These are phyloP conservation scores for Ctenoplectra terminalis DNA, from an alignment of 1,140 invertebrate species.

Conservation along the genomic window DNA sequence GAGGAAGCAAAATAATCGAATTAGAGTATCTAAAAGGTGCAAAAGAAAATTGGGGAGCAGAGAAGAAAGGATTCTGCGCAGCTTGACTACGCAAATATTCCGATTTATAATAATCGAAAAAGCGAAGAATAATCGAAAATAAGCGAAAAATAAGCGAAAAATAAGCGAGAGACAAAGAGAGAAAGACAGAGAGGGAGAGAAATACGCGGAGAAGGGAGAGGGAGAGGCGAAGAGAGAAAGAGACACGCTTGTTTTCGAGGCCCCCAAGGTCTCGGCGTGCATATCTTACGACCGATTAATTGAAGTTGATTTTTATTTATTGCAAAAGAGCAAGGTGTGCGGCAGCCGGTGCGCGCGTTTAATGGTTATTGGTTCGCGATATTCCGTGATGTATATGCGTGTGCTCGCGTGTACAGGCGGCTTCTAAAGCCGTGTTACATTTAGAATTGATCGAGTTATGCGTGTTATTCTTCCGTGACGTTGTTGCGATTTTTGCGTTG, in stretches of 20 bases:
- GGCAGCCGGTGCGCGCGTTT: conserved; percentile 63
- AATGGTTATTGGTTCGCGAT: conserved; percentile 80
- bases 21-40: background rate
- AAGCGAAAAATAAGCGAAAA: background rate
- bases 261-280: conserved; percentile 70
- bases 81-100: background rate
- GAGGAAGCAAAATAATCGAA: background rate
- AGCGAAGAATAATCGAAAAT: conserved; percentile 37
- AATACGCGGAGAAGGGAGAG: background rate
- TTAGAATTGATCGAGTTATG: no score
- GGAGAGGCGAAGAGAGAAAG: conserved; percentile 24
- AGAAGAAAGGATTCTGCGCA: background rate
- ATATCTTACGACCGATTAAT: conserved; percentile 76
- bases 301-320: conserved; percentile 77
- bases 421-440: no score
- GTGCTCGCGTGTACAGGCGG: background rate
- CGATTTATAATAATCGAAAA: conserved; percentile 46
- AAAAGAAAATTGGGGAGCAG: background rate
- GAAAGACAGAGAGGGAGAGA: conserved; percentile 9
- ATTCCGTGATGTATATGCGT: conserved; percentile 52
- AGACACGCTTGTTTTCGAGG: conserved; percentile 68
- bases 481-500: background rate
- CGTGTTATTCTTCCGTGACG: no score
- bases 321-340: conserved; percentile 74
- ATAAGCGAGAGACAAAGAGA: background rate